Percentiles rank a stretch among this genome's conserved stretches.
Evolutionary conservation across 2,888 invertebrate species (phyloP).

Genomic region (Camptogramma bilineatum): DNA sequence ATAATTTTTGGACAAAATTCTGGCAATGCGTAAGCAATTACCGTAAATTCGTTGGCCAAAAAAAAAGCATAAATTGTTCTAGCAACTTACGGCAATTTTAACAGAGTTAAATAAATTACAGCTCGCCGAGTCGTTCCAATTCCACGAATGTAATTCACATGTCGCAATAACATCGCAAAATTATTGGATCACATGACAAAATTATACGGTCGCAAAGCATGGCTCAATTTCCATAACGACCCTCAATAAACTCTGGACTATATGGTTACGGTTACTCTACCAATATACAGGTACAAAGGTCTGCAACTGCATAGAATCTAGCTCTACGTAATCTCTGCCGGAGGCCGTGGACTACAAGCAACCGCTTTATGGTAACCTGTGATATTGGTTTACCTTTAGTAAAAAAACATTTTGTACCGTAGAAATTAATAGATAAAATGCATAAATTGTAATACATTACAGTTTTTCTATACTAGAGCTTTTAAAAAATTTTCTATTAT

Average conservation of each 20-base stretch:
- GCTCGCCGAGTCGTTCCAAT: slow-evolving; percentile 35
- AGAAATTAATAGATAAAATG: too few relatives aligned
- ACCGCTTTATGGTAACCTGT: not conserved
- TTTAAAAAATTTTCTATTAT: too few relatives aligned
- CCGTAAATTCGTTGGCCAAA: slow-evolving; percentile 7
- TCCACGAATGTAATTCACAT: slow-evolving; percentile 49
- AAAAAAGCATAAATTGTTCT: not conserved
- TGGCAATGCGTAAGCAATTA: not conserved
- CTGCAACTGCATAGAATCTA: not conserved
- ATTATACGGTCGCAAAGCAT: slow-evolving; percentile 56
- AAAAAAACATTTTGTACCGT: too few relatives aligned
- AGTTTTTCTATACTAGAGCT: too few relatives aligned
- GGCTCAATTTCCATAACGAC: slow-evolving; percentile 62
- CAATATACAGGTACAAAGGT: not conserved
- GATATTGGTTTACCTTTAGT: too few relatives aligned
- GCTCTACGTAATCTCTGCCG: not conserved
- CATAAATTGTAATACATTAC: too few relatives aligned
- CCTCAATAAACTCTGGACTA: slow-evolving; percentile 50
- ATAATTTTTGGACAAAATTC: not conserved
- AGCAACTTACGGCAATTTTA: slow-evolving; percentile 26
- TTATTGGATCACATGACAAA: slow-evolving; percentile 57
- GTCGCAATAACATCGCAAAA: slow-evolving; percentile 53
- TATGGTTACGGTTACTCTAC: slow-evolving; percentile 11
- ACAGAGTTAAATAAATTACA: slow-evolving; percentile 39
- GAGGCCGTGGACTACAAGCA: not conserved